Percentiles rank a stretch among this genome's conserved stretches.
Evolutionary conservation across 2,113 vertebrate genomes (phyloP).

Genomic region (Pomatostomus ruficeps): DNA sequence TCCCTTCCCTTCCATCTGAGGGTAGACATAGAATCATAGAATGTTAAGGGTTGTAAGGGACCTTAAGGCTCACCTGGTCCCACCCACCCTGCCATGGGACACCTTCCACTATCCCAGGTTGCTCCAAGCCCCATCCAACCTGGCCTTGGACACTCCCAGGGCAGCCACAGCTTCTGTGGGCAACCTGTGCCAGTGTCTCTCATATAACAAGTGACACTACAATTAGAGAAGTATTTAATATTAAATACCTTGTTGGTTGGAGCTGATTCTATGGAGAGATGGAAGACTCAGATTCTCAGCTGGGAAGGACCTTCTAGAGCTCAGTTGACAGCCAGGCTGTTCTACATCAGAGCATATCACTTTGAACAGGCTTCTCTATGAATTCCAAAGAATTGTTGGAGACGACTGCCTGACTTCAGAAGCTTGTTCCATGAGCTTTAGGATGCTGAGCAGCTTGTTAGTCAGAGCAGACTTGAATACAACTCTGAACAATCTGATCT

Average conservation of each 20-base stretch:
- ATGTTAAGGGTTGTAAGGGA: background rate
- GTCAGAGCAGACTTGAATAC: background rate
- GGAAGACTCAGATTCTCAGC: background rate
- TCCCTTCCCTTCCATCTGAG: background rate
- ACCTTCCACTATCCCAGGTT: background rate
- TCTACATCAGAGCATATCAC: background rate
- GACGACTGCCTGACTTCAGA: background rate
- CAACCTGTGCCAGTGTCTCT: background rate
- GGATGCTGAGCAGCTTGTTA: background rate
- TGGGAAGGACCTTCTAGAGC: background rate
- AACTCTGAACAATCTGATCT: background rate
- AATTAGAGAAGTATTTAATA: background rate
- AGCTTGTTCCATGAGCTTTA: background rate
- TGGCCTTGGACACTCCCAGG: background rate
- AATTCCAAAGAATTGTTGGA: background rate
- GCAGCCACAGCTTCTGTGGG: background rate
- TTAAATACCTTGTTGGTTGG: background rate
- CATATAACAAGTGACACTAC: background rate
- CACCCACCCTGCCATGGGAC: background rate
- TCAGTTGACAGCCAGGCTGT: background rate
- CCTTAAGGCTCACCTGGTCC: background rate
- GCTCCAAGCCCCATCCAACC: fast-evolving
- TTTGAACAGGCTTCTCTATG: background rate
- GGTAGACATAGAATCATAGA: background rate
- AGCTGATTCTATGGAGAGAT: background rate